Evolutionary conservation across 1,140 invertebrate species (phyloP), one percentile per base, ranked within the genome.

Genomic region (Calliphora vicina): DNA sequence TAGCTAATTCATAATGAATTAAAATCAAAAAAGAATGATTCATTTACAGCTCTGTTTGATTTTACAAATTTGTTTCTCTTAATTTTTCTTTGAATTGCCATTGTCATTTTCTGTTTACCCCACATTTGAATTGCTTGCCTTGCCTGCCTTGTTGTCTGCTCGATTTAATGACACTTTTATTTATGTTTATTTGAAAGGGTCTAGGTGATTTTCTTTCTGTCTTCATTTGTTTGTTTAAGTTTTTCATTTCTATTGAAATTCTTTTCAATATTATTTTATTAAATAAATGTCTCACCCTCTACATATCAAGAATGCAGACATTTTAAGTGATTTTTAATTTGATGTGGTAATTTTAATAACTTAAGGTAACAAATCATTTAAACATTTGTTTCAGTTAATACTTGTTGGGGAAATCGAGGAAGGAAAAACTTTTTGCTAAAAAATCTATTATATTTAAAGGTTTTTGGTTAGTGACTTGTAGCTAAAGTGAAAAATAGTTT

Each of bases 251-350:
- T 50, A 17, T 50, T 50, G 45, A 50, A 50, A 50, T 50, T 35
- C 35, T 35, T 35, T 35, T 35, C 35, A 35, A 35, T 35, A 35
- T 35, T 35, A 35, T 35, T 35, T 35, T 35, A 35, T 35, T 35
- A 2, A 2, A 35, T n/a, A 35, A 35, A 35, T 35, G 45, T 17
- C 17, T 50, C 17, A 13, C 45, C 45, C 45, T 50, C 35, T 35
- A 5, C 6, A 35, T 50, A 15, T 50, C 15, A 50, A 50, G 15
- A 17, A 50, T 20, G 26, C 29, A 1, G 72, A 74, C 72, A 74
- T 29, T 29, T 74, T 74, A 74, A 74, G 72, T 74, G 72, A 74
- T 74, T 74, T 74, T 74, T 74, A 74, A 74, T 74, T 74, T 74
- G 26, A 35, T 74, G 72, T 35, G 72, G 72, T 74, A 35, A 74